Evolutionary conservation across 2,888 invertebrate genomes (phyloP).

Genomic region (Ochropacha duplaris): DNA sequence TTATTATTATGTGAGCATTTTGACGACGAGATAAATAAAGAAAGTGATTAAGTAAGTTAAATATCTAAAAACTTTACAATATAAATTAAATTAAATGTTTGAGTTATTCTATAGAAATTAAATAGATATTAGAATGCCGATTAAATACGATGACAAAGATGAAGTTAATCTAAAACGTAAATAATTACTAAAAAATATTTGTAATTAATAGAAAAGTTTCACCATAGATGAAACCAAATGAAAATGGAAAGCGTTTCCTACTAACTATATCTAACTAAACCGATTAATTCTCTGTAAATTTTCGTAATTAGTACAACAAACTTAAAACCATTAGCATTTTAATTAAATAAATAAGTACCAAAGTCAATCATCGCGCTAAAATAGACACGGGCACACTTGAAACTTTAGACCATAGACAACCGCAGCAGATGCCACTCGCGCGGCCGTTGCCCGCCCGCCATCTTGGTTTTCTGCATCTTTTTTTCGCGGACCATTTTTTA

Average conservation of each 20-base stretch:
- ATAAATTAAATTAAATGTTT: no score
- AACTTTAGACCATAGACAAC: constrained; percentile 58
- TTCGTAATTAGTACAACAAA: not conserved
- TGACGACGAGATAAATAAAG: not conserved
- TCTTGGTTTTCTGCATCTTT: constrained; percentile 39
- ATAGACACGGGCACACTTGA: constrained; percentile 44
- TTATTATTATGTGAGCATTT: not conserved
- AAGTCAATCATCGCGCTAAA: constrained; percentile 44
- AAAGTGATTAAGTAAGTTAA: not conserved
- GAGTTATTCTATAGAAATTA: no score
- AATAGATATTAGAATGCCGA: no score
- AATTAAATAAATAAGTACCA: constrained; percentile 42
- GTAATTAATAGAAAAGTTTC: not conserved
- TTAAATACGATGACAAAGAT: no score
- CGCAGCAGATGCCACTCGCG: constrained; percentile 58
- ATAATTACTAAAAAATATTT: not conserved
- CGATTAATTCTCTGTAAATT: not conserved
- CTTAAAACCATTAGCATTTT: not conserved
- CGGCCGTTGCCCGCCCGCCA: constrained; percentile 64
- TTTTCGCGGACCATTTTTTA: constrained; percentile 17
- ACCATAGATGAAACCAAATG: not conserved
- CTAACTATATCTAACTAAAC: not conserved
- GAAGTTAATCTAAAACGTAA: not conserved
- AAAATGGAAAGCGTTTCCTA: constrained; percentile 1
- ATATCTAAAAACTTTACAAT: not conserved